phyloP scores from a whole-genome alignment of 2,113 vertebrate genomes.

The Tychaedon coryphoeus region DNA sequence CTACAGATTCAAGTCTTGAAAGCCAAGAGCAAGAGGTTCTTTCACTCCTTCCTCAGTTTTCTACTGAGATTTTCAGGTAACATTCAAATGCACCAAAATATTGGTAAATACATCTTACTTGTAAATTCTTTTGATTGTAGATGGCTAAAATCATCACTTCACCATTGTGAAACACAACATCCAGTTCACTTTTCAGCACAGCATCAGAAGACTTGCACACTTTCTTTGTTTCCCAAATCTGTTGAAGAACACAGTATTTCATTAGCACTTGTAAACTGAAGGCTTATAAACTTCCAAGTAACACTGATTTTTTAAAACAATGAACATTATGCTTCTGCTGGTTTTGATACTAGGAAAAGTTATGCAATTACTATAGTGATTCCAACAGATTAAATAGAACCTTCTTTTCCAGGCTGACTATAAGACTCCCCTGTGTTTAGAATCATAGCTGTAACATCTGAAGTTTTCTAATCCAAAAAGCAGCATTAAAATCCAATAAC shows the following conservation, averaged over 20 bases:
- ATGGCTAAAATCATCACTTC: slow-evolving; percentile 82
- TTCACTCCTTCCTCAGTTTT: neutral
- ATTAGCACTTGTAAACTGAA: neutral
- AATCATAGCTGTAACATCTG: neutral
- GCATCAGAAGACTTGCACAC: slow-evolving; percentile 86
- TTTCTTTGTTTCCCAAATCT: slow-evolving; percentile 93
- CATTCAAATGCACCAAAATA: neutral
- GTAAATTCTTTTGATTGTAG: slow-evolving; percentile 85
- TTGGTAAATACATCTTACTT: slow-evolving; percentile 71
- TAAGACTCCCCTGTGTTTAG: neutral
- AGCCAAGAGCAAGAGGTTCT: neutral
- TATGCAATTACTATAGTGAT: neutral
- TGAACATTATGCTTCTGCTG: neutral
- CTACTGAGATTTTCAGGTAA: neutral
- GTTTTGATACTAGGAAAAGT: neutral
- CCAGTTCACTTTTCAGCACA: slow-evolving; percentile 88
- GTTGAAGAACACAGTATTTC: slow-evolving; percentile 13
- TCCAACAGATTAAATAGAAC: neutral
- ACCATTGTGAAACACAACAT: slow-evolving; percentile 78
- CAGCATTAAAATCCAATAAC: neutral
- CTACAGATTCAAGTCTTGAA: neutral
- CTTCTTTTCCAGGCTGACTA: neutral
- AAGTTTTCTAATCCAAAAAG: neutral
- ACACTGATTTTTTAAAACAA: neutral
- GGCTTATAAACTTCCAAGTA: neutral